Evolutionary conservation across 1,140 invertebrate genomes (phyloP).

Genomic region (Heliothis subflexa): DNA sequence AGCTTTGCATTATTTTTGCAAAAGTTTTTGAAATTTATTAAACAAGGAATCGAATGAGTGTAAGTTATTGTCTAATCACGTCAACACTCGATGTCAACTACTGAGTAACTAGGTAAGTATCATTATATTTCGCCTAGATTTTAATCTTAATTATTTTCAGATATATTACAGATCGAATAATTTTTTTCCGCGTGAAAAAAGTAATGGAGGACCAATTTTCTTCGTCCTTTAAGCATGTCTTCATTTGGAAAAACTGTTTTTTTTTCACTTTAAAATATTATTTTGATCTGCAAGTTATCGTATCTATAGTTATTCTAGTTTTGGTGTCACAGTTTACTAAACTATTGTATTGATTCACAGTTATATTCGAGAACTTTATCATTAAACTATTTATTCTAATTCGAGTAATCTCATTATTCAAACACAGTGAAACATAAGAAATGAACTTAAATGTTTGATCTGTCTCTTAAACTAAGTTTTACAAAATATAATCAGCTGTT

Average conservation of each 20-base stretch:
- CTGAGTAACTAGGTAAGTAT: conserved; percentile 33
- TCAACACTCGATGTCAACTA: conserved; percentile 31
- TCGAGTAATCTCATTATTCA: conserved; percentile 10
- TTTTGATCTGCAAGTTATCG: conserved; percentile 22
- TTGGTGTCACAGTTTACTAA: conserved; percentile 30
- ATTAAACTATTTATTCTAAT: not conserved
- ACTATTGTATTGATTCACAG: not conserved
- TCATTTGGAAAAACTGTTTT: not conserved
- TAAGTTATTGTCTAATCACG: conserved; percentile 56
- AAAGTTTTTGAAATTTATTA: not conserved
- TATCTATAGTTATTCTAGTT: conserved; percentile 19
- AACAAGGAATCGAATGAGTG: conserved; percentile 6
- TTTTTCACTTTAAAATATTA: not conserved
- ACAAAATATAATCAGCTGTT: no score
- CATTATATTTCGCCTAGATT: conserved; percentile 35
- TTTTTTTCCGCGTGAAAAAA: not conserved
- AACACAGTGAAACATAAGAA: not conserved
- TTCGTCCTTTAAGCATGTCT: not conserved
- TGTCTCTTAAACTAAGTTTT: not conserved
- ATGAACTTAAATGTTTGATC: not conserved
- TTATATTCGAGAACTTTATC: not conserved
- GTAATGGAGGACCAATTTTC: not conserved
- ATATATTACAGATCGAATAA: not conserved
- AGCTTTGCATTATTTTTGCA: not conserved
- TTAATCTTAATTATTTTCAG: conserved; percentile 20